Base-by-base conservation (phyloP, 2,797 vertebrate species). In the Megalops cyprinoides region DNA sequence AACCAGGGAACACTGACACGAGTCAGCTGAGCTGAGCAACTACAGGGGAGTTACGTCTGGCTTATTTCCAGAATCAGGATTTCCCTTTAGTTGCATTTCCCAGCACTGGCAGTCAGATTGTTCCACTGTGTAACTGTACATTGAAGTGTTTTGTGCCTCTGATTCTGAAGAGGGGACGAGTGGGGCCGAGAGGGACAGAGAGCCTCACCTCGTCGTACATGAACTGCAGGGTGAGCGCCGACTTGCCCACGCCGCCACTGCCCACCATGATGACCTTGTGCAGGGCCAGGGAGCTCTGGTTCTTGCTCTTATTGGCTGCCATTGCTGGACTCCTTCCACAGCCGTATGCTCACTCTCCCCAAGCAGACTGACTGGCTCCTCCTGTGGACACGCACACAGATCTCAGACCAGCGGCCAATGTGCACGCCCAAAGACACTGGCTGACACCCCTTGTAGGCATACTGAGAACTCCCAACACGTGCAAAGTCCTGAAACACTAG, bases 211-310 rank as follows among this genome's bases (percentile, higher is more conserved):
- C 94, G 3, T 95, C 94, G 25, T 99, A 99, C 98, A 99, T 99
- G 91, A 99, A 99, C 90, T 99, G 97, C 84, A 99, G 95, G 0
- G 98, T 99, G 82, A 99, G 96, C 1, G 98, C 98, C 0, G 98
- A 99, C 89, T 99, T 99, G 58, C 98, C 98, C 14, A 99, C 98
- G 0, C 98, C 98, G 0, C 98, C 98, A 1, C 97, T 98, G 89
- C 98, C 98, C 81, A 99, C 98, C 98, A 99, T 99, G 91, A 98
- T 98, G 60, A 98, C 97, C 89, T 98, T 98, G 89, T 98, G 97
- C 18, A 98, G 95, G 2, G 89, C 96, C 92, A 98, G 88, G 23
- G 97, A 97, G 71, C 94, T 96, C 94, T 97, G 97, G 90, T 91
- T 95, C 90, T 97, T 98, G 86, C 90, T 94, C 90, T 98, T 98